Evolutionary conservation across 2,113 vertebrate species (phyloP).

Genomic region (Nothocercus nigrocapillus): DNA sequence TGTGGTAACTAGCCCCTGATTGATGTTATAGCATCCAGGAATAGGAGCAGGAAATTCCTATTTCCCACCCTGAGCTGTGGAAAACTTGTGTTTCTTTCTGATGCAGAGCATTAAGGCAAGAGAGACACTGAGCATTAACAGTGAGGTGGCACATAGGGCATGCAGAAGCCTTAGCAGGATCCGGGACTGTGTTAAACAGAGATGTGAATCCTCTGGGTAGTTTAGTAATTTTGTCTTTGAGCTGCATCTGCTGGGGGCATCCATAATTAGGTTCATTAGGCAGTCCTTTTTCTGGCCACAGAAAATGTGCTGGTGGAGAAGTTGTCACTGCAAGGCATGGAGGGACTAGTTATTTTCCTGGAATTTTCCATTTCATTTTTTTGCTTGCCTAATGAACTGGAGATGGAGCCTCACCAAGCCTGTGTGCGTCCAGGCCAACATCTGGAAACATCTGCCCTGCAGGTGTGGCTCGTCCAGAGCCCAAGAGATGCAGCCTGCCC

Average conservation of each 20-base stretch:
- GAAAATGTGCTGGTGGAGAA: not conserved
- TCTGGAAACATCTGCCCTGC: constrained; percentile 8
- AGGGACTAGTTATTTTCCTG: not conserved
- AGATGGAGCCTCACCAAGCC: not conserved
- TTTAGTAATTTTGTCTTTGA: not conserved
- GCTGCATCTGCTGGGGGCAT: not conserved
- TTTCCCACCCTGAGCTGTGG: not conserved
- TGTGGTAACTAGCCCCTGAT: fast-evolving
- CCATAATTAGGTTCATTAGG: not conserved
- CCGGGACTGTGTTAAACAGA: not conserved
- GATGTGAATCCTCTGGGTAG: not conserved
- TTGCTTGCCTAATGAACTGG: no score
- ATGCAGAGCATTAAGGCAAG: not conserved
- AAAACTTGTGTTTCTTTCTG: not conserved
- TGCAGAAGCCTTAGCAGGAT: not conserved
- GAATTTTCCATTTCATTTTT: not conserved
- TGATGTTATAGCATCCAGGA: not conserved
- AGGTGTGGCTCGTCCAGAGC: not conserved
- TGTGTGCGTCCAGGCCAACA: not conserved
- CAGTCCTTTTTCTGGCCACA: not conserved
- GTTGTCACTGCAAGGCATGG: not conserved
- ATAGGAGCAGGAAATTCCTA: not conserved
- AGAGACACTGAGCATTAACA: not conserved
- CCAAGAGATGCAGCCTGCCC: not conserved
- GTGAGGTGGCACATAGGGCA: not conserved